Conservation (phyloP, 2,797 vertebrate genomes). For the Squalus acanthias region DNA sequence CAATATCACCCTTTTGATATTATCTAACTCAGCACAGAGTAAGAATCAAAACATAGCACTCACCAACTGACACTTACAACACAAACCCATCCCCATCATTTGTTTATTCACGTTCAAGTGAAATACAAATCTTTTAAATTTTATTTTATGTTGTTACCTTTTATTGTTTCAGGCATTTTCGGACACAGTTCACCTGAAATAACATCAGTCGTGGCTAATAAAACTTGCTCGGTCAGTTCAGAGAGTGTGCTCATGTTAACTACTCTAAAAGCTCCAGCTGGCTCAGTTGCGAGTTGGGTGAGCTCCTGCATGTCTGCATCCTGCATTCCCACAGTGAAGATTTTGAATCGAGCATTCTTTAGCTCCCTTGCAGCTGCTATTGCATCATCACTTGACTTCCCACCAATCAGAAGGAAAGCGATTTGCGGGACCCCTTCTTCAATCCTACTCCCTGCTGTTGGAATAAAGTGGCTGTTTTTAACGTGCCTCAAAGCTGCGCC, state of each 20-base stretch:
- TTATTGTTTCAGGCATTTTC: conserved; percentile 47
- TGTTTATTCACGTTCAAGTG: neutral
- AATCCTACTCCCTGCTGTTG: conserved; percentile 74
- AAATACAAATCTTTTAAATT: neutral
- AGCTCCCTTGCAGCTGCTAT: conserved; percentile 70
- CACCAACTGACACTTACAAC: no score
- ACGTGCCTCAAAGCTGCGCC: conserved; percentile 74
- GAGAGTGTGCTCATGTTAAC: conserved; percentile 67
- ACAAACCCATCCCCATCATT: neutral
- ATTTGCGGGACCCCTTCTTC: conserved; percentile 82
- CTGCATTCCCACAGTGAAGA: conserved; percentile 79
- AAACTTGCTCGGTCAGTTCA: conserved; percentile 80
- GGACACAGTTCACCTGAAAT: conserved; percentile 72
- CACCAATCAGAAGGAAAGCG: conserved; percentile 78
- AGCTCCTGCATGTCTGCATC: conserved; percentile 68
- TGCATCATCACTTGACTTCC: conserved; percentile 71
- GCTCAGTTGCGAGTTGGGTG: conserved; percentile 69
- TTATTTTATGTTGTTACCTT: conserved; percentile 55
- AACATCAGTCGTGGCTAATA: conserved; percentile 73
- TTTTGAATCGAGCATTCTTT: conserved; percentile 65
- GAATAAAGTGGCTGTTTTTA: conserved; percentile 75
- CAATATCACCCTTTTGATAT: neutral
- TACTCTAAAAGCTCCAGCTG: conserved; percentile 68
- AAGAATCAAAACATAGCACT: neutral
- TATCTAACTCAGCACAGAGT: neutral